phyloP scores from a whole-genome alignment of 1,140 invertebrate genomes.

The Belonocnema kinseyi region DNA sequence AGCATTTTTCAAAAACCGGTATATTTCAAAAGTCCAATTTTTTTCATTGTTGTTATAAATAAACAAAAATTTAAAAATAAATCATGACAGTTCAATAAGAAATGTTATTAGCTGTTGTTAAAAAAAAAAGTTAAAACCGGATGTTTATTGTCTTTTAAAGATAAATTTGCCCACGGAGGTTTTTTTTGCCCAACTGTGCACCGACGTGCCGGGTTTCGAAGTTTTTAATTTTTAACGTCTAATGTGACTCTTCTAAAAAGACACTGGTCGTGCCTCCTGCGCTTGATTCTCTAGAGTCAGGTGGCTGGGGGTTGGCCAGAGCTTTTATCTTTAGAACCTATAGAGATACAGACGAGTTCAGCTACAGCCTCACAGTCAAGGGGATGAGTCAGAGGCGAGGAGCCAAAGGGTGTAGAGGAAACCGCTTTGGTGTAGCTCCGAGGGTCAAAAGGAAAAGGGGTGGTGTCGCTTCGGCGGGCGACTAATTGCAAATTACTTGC shows the following conservation, averaged over 20 bases:
- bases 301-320: slow-evolving; percentile 25
- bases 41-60: no score
- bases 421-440: slow-evolving; percentile 14
- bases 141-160: no score
- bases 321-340: slow-evolving; percentile 28
- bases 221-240: no score
- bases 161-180: no score
- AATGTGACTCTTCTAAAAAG: background rate
- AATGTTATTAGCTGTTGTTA: no score
- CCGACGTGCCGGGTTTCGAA: no score
- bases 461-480: slow-evolving; percentile 18
- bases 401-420: slow-evolving; percentile 27
- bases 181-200: no score
- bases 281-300: slow-evolving; percentile 19
- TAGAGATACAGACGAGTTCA: slow-evolving; percentile 24
- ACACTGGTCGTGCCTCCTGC: slow-evolving; percentile 15
- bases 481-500: slow-evolving; percentile 31
- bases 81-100: no score
- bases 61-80: no score
- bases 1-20: no score
- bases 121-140: no score
- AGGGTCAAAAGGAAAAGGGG: slow-evolving; percentile 31
- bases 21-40: no score
- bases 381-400: slow-evolving; percentile 9
- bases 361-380: background rate